Evolutionary conservation across 2,113 vertebrate species (phyloP).

Genomic region (Ranitomeya variabilis): DNA sequence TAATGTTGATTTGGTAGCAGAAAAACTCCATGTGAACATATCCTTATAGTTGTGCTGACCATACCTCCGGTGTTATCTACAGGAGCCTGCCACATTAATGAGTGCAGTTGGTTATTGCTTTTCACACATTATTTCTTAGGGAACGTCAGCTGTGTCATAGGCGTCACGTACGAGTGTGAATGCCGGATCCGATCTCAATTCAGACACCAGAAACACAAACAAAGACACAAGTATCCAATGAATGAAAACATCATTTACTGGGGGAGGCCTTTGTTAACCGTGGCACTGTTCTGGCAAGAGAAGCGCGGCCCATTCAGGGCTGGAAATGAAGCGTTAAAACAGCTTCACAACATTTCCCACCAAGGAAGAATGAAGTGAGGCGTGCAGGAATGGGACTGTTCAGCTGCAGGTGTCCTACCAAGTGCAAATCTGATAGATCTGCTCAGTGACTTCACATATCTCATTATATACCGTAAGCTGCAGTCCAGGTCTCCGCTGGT

Average conservation of each 20-base stretch:
- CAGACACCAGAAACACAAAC: neutral
- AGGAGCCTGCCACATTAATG: neutral
- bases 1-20: too few species aligned
- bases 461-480: slow-evolving; percentile 60
- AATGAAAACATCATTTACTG: neutral
- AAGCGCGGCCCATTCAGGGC: neutral
- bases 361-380: slow-evolving; percentile 57
- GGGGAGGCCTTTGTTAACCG: slow-evolving; percentile 6
- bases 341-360: slow-evolving; percentile 58
- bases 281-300: slow-evolving; percentile 13
- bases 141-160: neutral
- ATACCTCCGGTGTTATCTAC: neutral
- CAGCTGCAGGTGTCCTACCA: slow-evolving; percentile 66
- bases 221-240: slow-evolving; percentile 10
- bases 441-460: slow-evolving; percentile 63
- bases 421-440: slow-evolving; percentile 60
- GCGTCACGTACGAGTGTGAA: neutral
- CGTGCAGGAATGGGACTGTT: slow-evolving; percentile 61
- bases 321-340: slow-evolving; percentile 59
- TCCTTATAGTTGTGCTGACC: neutral
- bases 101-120: neutral
- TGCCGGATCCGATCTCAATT: neutral
- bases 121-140: neutral
- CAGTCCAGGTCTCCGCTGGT: slow-evolving; percentile 10
- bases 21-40: too few species aligned